Evolutionary conservation across 2,888 invertebrate genomes (phyloP).

Genomic region (Ornithoptera priamus): DNA sequence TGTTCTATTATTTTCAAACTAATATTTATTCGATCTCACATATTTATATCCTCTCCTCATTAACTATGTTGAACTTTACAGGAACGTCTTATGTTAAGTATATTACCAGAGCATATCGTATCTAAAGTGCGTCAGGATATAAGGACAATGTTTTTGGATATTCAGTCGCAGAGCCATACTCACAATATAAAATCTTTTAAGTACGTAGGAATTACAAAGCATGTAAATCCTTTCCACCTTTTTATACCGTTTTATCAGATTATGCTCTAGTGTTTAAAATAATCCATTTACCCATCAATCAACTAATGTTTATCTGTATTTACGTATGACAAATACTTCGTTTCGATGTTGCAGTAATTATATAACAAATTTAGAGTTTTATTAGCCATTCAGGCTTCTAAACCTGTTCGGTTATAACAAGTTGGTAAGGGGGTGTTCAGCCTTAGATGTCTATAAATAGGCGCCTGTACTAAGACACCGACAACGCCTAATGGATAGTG

Average conservation of each 20-base stretch:
- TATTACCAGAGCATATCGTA: conserved; percentile 92
- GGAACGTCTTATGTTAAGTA: conserved; percentile 92
- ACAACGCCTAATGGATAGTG: too few species aligned
- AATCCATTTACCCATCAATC: conserved; percentile 8
- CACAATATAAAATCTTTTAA: conserved; percentile 67
- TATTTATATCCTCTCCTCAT: background rate
- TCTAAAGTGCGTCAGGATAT: conserved; percentile 81
- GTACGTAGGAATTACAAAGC: conserved; percentile 43
- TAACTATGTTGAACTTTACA: conserved; percentile 49
- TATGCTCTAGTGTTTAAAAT: background rate
- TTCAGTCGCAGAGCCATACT: conserved; percentile 64
- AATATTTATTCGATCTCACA: background rate
- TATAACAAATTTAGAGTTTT: too few species aligned
- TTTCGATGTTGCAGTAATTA: too few species aligned
- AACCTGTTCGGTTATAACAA: too few species aligned
- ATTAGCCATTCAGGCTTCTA: too few species aligned
- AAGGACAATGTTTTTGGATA: conserved; percentile 76
- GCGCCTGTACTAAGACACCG: too few species aligned
- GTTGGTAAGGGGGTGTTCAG: too few species aligned
- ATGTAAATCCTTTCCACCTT: background rate
- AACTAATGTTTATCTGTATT: background rate
- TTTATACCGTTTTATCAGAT: background rate
- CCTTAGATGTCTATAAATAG: too few species aligned
- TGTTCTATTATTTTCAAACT: too few species aligned
- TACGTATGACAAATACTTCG: background rate